Evolutionary conservation across 2,797 vertebrate species (phyloP).

Genomic region (Pelochelys cantorii): DNA sequence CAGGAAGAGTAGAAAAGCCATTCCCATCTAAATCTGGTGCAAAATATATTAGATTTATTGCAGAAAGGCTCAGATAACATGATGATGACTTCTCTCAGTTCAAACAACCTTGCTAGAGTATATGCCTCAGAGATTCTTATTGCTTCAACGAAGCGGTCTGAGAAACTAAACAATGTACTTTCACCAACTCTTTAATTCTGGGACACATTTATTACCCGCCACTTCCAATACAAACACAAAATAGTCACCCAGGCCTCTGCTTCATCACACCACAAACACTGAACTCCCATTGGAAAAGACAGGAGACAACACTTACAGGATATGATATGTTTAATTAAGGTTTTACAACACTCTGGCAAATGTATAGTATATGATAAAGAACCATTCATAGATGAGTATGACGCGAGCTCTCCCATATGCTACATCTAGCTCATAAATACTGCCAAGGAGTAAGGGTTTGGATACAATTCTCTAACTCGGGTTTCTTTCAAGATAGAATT

Average conservation of each 20-base stretch:
- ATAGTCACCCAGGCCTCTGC: background rate
- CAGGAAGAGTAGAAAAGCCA: background rate
- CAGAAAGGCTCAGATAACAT: background rate
- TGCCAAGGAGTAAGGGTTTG: background rate
- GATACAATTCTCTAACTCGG: background rate
- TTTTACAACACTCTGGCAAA: background rate
- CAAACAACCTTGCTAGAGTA: background rate
- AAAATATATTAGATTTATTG: background rate
- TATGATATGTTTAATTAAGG: background rate
- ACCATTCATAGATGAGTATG: background rate
- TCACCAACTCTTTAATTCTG: background rate
- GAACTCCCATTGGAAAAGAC: background rate
- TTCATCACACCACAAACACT: background rate
- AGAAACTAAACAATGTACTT: accelerated
- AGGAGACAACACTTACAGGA: background rate
- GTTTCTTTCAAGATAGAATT: background rate
- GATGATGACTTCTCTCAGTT: background rate
- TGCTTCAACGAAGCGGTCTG: background rate
- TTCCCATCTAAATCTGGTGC: background rate
- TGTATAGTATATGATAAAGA: background rate
- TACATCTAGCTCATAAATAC: background rate
- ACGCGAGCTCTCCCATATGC: background rate
- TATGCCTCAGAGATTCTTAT: background rate
- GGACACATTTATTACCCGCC: accelerated
- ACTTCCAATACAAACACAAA: background rate